These are phyloP conservation scores for Solenodon paradoxus DNA, from an alignment of 2,113 vertebrate genomes.

Conservation along the genomic window DNA sequence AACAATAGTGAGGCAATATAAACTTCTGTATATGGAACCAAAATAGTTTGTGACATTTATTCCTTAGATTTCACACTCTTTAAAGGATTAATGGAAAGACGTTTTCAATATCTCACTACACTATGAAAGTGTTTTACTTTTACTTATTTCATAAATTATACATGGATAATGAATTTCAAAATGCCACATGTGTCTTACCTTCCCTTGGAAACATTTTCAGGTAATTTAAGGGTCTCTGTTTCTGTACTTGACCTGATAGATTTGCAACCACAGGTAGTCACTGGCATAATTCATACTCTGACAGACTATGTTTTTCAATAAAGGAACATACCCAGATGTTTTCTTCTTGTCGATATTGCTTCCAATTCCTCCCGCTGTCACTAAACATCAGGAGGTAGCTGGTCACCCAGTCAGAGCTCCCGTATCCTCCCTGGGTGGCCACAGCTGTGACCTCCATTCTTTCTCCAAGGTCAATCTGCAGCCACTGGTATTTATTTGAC, in stretches of 20 bases:
- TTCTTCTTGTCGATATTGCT: neutral
- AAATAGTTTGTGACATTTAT: neutral
- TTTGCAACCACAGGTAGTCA: neutral
- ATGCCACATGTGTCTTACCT: neutral
- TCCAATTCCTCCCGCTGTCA: neutral
- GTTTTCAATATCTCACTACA: neutral
- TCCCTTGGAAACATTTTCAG: neutral
- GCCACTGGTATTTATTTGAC: constrained; percentile 81
- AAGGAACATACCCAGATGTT: constrained; percentile 62
- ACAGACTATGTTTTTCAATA: neutral
- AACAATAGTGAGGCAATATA: neutral
- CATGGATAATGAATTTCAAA: neutral
- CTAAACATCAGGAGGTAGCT: neutral
- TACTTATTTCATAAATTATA: neutral
- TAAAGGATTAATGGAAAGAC: neutral
- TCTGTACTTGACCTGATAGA: neutral
- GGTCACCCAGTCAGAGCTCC: no score
- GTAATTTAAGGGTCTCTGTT: neutral
- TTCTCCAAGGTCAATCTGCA: neutral
- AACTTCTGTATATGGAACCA: neutral
- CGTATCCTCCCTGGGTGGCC: no score
- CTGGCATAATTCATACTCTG: neutral
- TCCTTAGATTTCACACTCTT: neutral
- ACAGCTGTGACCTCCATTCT: neutral
- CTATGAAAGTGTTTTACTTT: neutral